These are phyloP conservation scores for Micromys minutus DNA, from an alignment of 2,113 vertebrate genomes.

Conservation along the genomic window DNA sequence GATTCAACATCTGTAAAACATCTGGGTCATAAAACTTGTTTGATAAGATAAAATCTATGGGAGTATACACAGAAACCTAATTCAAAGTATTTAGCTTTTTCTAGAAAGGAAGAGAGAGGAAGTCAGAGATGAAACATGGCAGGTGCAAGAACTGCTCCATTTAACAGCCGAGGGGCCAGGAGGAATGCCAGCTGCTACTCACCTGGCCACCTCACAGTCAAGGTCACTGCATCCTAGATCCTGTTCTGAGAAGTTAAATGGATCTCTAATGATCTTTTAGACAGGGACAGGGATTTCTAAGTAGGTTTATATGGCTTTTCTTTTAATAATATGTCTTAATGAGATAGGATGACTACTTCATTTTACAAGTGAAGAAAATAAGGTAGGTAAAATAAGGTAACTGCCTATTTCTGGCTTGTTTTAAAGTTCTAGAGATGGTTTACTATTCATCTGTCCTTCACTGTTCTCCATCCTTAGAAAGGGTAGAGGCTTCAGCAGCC, in stretches of 20 bases:
- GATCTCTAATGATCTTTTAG: slow-evolving; percentile 26
- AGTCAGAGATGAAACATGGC: not conserved
- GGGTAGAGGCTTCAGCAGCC: not conserved
- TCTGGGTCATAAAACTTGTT: not conserved
- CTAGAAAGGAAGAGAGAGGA: not conserved
- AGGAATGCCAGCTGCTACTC: not conserved
- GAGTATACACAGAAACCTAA: not conserved
- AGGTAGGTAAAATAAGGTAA: not conserved
- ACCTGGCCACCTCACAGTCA: slow-evolving; percentile 39
- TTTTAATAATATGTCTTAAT: slow-evolving; percentile 21
- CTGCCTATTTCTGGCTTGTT: not conserved
- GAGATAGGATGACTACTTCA: not conserved
- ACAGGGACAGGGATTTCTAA: slow-evolving; percentile 16
- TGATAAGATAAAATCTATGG: slow-evolving; percentile 3
- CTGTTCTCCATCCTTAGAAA: not conserved
- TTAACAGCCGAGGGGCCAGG: not conserved
- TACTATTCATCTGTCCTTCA: not conserved
- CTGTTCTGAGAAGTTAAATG: slow-evolving; percentile 33
- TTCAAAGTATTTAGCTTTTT: not conserved
- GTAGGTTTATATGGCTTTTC: not conserved
- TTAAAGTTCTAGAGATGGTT: slow-evolving; percentile 2
- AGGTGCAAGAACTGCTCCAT: slow-evolving; percentile 25
- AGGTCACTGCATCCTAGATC: slow-evolving; percentile 21
- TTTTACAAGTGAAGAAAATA: slow-evolving; percentile 50
- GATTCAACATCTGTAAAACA: slow-evolving; percentile 25